phyloP scores from a whole-genome alignment of 1,140 invertebrate genomes.

The Colletes latitarsis region DNA sequence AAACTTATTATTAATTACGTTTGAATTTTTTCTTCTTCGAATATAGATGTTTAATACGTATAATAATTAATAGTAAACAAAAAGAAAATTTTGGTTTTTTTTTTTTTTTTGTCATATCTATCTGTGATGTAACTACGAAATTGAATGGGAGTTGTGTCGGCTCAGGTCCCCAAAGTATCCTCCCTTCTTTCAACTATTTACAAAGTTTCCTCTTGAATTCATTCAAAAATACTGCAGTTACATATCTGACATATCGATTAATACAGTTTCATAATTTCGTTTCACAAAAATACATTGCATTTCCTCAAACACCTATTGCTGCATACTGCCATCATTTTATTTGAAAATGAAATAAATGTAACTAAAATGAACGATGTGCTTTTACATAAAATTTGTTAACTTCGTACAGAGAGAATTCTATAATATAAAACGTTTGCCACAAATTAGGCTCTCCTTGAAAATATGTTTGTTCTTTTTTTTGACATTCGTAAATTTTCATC shows the following conservation, averaged over 20 bases:
- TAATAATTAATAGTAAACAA: not conserved
- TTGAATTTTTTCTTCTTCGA: not conserved
- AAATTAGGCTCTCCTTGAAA: not conserved
- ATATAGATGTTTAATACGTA: not conserved
- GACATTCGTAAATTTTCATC: constrained; percentile 5
- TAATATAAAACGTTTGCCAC: not conserved
- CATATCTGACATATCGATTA: constrained; percentile 23
- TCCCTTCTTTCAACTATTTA: constrained; percentile 61
- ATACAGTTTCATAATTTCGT: constrained; percentile 17
- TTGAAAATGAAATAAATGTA: constrained; percentile 17
- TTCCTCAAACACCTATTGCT: constrained; percentile 22
- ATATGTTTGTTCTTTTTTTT: not conserved
- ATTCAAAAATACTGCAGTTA: constrained; percentile 49
- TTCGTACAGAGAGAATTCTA: not conserved
- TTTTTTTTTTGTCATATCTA: not conserved
- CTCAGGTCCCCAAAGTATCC: constrained; percentile 70
- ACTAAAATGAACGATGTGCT: not conserved
- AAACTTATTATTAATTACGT: not conserved
- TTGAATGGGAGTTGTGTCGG: constrained; percentile 58
- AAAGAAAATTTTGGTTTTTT: not conserved
- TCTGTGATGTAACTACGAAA: constrained; percentile 41
- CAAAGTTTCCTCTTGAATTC: constrained; percentile 59
- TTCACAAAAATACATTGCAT: constrained; percentile 20
- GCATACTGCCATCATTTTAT: constrained; percentile 38
- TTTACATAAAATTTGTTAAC: not conserved